These are phyloP conservation scores for Lydus trimaculatus DNA, from an alignment of 2,888 invertebrate species.

Conservation along the genomic window DNA sequence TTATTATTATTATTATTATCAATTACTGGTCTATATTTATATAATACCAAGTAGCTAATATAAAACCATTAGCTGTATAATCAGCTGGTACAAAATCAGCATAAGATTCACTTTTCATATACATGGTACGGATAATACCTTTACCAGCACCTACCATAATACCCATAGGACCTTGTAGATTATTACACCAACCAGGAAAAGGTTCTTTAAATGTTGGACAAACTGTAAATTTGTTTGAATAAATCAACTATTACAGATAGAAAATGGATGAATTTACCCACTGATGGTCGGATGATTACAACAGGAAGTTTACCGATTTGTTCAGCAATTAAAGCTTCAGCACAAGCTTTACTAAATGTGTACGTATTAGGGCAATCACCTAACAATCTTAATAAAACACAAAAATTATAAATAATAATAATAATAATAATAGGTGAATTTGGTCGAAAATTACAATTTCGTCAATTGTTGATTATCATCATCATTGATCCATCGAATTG, in stretches of 20 bases:
- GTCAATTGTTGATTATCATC: slow-evolving; percentile 68
- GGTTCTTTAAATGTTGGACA: slow-evolving; percentile 86
- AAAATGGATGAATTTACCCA: slow-evolving; percentile 59
- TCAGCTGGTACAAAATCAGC: slow-evolving; percentile 85
- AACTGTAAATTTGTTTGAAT: slow-evolving; percentile 60
- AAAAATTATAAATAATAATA: neutral
- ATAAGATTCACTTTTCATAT: slow-evolving; percentile 77
- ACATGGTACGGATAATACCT: slow-evolving; percentile 86
- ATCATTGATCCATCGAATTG: slow-evolving; percentile 78
- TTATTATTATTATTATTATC: neutral
- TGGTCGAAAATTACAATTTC: slow-evolving; percentile 50
- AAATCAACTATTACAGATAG: neutral
- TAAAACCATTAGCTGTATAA: slow-evolving; percentile 77
- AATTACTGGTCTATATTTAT: slow-evolving; percentile 17
- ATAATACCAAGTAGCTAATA: slow-evolving; percentile 28
- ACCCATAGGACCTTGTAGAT: slow-evolving; percentile 88
- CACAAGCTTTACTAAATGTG: slow-evolving; percentile 91
- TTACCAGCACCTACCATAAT: slow-evolving; percentile 82
- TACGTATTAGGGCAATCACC: slow-evolving; percentile 88
- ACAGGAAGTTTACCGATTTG: slow-evolving; percentile 79
- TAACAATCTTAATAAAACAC: slow-evolving; percentile 68
- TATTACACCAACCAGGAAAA: slow-evolving; percentile 88
- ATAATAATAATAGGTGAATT: slow-evolving; percentile 61
- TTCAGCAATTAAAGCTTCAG: slow-evolving; percentile 83
- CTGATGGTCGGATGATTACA: slow-evolving; percentile 84